Evolutionary conservation across 2,797 vertebrate genomes (phyloP), one percentile per base, ranked within the genome.

Genomic region (Orestias chungarensis): DNA sequence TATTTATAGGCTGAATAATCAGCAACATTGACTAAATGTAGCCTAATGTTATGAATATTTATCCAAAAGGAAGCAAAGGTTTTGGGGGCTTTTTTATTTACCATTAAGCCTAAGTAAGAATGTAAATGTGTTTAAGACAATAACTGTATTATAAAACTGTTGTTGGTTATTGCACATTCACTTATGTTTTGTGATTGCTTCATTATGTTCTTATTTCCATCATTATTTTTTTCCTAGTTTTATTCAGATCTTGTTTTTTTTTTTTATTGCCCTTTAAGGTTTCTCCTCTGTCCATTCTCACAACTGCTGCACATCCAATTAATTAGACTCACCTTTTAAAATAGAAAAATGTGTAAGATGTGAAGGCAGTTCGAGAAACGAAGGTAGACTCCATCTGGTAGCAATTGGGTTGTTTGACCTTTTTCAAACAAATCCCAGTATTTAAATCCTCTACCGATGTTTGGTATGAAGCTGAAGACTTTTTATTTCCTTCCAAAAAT

Each of bases 341-440:
- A 10, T 23, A 38, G 29, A 54, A 17, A 12, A 25, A 25, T 1
- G 8, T 25, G 85, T 81, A 82, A 86, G 42, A 54, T 23, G 66
- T 70, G 81, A 78, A 68, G 76, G 78, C 81, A 52, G 72, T 73
- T 77, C 52, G 68, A 76, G 68, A 75, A 62, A 79, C 66, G 73
- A 83, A 80, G 64, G 82, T 73, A 72, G 40, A 12, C 5, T n/a
- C 83, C 93, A 94, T 93, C 92, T 95, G 91, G 89, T 88, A 88
- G 83, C 79, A 78, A 76, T 78, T 76, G 85, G 73, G 55, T 64
- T 62, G 49, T 68, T 33, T 70, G 87, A 91, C 82, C 82, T 90
- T 91, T 87, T 76, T 84, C 88, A 83, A 83, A 91, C 9, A 15
- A 49, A 49, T 91, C 74, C 76, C 61, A 2, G 38, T 47, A 67